Evolutionary conservation across 2,888 invertebrate genomes (phyloP).

Genomic region (Heteromyza rotundicornis): DNA sequence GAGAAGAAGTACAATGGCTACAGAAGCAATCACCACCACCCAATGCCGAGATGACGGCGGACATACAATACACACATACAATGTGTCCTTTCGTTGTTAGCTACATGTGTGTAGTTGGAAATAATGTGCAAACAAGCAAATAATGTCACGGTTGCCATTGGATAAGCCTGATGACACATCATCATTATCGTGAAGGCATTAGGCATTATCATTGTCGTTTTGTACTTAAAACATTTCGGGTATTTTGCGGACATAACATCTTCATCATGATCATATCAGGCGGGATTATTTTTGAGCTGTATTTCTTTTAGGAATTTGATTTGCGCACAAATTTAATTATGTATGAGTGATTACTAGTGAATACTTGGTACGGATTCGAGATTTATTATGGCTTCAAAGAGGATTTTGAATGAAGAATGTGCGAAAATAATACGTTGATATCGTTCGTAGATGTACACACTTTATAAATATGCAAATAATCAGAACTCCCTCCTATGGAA

Average conservation of each 20-base stretch:
- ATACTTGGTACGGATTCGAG: too few species aligned
- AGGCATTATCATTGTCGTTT: too few species aligned
- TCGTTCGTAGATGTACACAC: too few species aligned
- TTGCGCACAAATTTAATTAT: too few species aligned
- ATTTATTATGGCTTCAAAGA: too few species aligned
- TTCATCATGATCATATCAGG: not conserved
- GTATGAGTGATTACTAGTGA: too few species aligned
- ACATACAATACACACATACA: not conserved
- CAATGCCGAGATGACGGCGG: not conserved
- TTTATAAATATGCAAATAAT: too few species aligned
- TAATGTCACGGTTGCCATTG: conserved; percentile 26
- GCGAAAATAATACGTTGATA: too few species aligned
- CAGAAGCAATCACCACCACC: not conserved
- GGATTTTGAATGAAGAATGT: too few species aligned
- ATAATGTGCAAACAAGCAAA: conserved; percentile 25
- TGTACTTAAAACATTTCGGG: not conserved
- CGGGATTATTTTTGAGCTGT: not conserved
- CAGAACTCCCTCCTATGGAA: too few species aligned
- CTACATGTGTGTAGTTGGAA: conserved; percentile 9
- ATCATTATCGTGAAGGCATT: conserved; percentile 1
- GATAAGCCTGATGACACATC: conserved; percentile 29
- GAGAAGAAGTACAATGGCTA: too few species aligned
- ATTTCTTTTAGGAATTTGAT: too few species aligned
- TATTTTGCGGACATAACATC: not conserved
- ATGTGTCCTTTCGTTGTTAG: not conserved